These are phyloP conservation scores for Ginglymostoma cirratum DNA, from an alignment of 2,113 vertebrate species.

Conservation along the genomic window DNA sequence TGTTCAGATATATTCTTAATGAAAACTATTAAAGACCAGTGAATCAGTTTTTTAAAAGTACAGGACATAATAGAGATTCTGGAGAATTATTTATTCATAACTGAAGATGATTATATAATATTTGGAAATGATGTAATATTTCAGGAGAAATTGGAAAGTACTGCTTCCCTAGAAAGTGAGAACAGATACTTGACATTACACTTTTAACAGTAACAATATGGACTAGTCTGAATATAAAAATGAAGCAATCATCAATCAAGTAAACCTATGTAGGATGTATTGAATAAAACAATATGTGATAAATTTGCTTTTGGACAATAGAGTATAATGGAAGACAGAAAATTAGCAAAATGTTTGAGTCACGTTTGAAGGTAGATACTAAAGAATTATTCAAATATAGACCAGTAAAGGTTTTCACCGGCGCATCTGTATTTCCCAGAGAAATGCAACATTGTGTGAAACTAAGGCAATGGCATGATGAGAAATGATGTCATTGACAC, in stretches of 20 bases:
- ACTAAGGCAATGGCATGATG: not conserved
- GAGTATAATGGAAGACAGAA: not conserved
- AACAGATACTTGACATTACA: not conserved
- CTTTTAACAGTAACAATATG: too few relatives aligned
- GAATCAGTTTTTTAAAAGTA: not conserved
- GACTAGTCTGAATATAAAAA: not conserved
- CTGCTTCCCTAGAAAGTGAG: not conserved
- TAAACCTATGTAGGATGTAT: not conserved
- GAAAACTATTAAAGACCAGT: too few relatives aligned
- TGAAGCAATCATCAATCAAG: not conserved
- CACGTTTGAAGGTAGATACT: not conserved
- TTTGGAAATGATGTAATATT: not conserved
- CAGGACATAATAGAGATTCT: not conserved
- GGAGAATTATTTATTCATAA: not conserved
- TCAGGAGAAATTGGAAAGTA: not conserved
- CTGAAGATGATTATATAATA: not conserved
- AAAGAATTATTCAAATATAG: not conserved
- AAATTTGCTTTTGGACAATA: not conserved
- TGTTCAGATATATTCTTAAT: too few relatives aligned
- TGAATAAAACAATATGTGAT: not conserved
- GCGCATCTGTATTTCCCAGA: not conserved
- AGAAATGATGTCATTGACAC: not conserved
- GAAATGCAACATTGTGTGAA: not conserved
- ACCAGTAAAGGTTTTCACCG: not conserved
- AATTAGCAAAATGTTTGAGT: not conserved